Base-by-base conservation (phyloP, 2,797 vertebrate species). In the Rhabdomys pumilio region DNA sequence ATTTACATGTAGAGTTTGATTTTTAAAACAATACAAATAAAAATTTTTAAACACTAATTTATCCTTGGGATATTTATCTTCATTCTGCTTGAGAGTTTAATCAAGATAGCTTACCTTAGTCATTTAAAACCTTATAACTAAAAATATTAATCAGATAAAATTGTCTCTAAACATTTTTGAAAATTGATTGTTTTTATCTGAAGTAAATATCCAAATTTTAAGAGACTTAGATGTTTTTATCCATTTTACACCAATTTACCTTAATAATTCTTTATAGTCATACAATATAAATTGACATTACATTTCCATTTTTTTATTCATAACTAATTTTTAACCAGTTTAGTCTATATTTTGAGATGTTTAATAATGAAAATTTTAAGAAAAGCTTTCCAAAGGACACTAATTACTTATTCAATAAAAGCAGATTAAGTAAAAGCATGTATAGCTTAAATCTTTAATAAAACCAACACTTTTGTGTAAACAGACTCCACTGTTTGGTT, bases 161-260 rank as follows among this genome's bases (percentile, higher is more conserved):
- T 59, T 91, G 20, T 89, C 7, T 50, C 50, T 34, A 26, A 57
- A n/a, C 61, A 90, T 90, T 92, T 97, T 94, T 55, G 41, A 6
- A 92, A 90, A 94, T 63, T 95, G 3, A 11, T 94, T 67, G 63
- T 94, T 88, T 90, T 9, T 67, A 77, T 89, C n/a, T 73, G 41
- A 90, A 29, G 38, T 57, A 82, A 26, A 88, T 93, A 96, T 88
- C 15, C 15, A 53, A 93, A 76, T 12, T 61, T 86, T 85, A 79
- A 90, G 26, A 31, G 57, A 77, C 75, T 85, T 82, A 77, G 65
- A 38, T 12, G 90, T 24, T 88, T 93, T 81, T 72, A 86, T 67
- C 31, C 2, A 20, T 38, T 92, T 85, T 79, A 57, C 38, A 63
- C 1, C 22, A 86, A 73, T n/a, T 41, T 20, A 47, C 41, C 47